These are phyloP conservation scores for Apolygus lucorum DNA, from an alignment of 1,140 invertebrate genomes.

Conservation along the genomic window DNA sequence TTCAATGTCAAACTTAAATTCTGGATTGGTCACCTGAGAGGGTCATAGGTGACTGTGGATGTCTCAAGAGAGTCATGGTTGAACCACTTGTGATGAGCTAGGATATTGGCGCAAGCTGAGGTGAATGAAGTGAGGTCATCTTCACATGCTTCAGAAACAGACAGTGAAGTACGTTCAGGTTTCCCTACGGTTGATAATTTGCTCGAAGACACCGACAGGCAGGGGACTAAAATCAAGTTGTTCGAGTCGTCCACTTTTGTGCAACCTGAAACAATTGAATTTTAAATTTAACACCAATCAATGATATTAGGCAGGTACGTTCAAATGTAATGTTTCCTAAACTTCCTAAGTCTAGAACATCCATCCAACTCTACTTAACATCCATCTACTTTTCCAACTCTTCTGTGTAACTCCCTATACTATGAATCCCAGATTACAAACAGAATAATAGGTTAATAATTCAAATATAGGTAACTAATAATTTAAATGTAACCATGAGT, in stretches of 20 bases:
- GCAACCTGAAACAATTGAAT: background rate
- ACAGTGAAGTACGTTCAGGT: background rate
- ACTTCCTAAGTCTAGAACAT: too few relatives aligned
- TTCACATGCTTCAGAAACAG: slow-evolving; percentile 13
- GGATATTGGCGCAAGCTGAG: slow-evolving; percentile 54
- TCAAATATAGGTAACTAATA: too few relatives aligned
- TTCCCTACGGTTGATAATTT: slow-evolving; percentile 41
- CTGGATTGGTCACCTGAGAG: slow-evolving; percentile 17
- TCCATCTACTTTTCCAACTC: too few relatives aligned
- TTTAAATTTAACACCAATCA: too few relatives aligned
- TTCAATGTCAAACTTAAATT: too few relatives aligned
- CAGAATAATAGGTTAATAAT: too few relatives aligned
- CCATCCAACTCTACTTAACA: too few relatives aligned
- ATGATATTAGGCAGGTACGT: too few relatives aligned
- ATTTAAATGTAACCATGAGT: too few relatives aligned
- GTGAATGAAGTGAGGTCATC: slow-evolving; percentile 53
- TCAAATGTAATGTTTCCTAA: too few relatives aligned
- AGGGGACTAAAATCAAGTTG: slow-evolving; percentile 8
- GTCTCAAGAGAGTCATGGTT: slow-evolving; percentile 19
- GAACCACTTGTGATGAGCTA: slow-evolving; percentile 52
- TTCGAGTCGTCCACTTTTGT: background rate
- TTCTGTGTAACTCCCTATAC: too few relatives aligned
- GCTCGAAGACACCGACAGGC: slow-evolving; percentile 32
- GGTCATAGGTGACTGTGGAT: slow-evolving; percentile 19
- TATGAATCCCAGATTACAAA: too few relatives aligned